Percentiles rank a stretch among this genome's conserved stretches.
Conservation (phyloP, 2,797 vertebrate species). For the Eulemur rubriventer region DNA sequence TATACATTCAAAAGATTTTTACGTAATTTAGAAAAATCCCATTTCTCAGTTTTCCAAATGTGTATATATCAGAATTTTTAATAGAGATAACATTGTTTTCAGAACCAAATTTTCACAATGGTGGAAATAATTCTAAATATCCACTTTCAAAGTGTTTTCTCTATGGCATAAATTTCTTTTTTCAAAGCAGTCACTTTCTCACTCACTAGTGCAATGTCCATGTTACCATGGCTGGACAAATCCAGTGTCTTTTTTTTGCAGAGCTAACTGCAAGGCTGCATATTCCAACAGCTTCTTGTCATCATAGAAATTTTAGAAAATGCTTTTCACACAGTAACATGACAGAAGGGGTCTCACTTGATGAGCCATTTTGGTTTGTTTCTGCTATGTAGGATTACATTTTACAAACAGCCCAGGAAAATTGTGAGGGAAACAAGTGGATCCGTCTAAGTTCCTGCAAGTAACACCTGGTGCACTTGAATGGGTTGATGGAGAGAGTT, state of each 20-base stretch:
- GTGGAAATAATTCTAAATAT: not conserved
- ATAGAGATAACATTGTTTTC: not conserved
- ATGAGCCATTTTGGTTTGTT: not conserved
- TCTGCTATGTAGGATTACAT: not conserved
- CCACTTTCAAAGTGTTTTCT: not conserved
- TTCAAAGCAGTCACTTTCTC: not conserved
- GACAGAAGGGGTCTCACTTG: not conserved
- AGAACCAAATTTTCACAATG: not conserved
- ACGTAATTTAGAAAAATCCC: not conserved
- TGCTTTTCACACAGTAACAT: not conserved
- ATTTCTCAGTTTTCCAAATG: slow-evolving; percentile 7
- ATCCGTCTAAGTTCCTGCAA: not conserved
- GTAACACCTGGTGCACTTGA: not conserved
- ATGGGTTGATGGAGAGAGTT: not conserved
- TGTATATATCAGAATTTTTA: not conserved
- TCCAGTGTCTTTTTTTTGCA: not conserved
- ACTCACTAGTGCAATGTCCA: not conserved
- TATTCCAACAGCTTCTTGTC: not conserved
- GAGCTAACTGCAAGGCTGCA: not conserved
- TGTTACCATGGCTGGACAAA: not conserved
- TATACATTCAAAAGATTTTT: not conserved
- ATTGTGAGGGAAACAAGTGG: not conserved
- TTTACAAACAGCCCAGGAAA: not conserved
- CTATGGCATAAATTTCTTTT: not conserved
- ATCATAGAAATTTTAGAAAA: not conserved